Conservation (phyloP, 2,888 invertebrate genomes). For the Enoplolaimus lenunculus region DNA sequence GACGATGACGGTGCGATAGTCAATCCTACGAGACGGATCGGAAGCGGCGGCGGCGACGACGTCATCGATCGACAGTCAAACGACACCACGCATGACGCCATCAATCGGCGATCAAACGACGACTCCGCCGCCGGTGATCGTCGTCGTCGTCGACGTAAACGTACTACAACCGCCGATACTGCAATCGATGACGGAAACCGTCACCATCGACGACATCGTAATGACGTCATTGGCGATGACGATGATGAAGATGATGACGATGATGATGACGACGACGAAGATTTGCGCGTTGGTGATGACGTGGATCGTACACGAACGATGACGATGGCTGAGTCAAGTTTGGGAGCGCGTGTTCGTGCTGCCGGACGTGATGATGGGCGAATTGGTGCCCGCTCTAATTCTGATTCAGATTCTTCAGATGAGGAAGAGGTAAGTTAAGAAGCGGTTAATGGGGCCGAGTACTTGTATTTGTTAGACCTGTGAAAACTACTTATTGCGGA, state of each 20-base stretch:
- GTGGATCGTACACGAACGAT: too few relatives aligned
- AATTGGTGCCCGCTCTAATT: too few relatives aligned
- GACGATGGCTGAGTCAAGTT: too few relatives aligned
- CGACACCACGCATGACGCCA: constrained; percentile 11
- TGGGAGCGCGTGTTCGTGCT: too few relatives aligned
- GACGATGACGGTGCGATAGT: neutral
- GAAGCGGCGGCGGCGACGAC: neutral
- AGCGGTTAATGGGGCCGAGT: too few relatives aligned
- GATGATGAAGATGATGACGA: neutral
- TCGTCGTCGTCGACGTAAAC: neutral
- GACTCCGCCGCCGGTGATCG: neutral
- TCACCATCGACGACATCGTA: too few relatives aligned
- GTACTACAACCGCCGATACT: neutral
- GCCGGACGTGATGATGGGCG: too few relatives aligned
- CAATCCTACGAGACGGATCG: neutral
- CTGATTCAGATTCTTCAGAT: too few relatives aligned
- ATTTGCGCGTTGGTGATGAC: neutral
- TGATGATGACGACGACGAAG: neutral
- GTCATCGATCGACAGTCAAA: neutral
- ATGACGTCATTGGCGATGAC: neutral
- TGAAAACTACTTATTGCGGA: too few relatives aligned
- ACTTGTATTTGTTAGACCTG: too few relatives aligned
- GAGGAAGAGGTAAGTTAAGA: too few relatives aligned
- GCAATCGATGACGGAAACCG: too few relatives aligned
- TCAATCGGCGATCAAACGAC: neutral